These are phyloP conservation scores for Euzophera pinguis DNA, from an alignment of 2,888 invertebrate species.

Conservation along the genomic window DNA sequence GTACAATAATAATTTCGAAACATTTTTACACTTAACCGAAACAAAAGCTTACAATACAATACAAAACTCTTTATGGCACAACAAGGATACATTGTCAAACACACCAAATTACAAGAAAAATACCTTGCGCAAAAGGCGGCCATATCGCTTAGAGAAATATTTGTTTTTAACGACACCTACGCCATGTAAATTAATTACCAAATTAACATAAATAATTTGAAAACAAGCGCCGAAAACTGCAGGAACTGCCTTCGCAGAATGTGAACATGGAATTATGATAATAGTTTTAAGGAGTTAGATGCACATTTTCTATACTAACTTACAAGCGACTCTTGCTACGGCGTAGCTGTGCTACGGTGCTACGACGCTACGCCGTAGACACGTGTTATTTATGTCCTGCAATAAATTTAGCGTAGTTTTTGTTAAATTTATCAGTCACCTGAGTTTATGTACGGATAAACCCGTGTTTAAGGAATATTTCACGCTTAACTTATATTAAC, in stretches of 20 bases:
- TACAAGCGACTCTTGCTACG: conserved; percentile 49
- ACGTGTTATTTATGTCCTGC: conserved; percentile 59
- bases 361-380: conserved; percentile 52
- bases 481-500: not conserved
- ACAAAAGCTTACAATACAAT: no score
- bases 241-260: conserved; percentile 60
- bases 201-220: conserved; percentile 51
- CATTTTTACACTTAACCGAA: no score
- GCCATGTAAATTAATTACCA: conserved; percentile 49
- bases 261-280: conserved; percentile 69
- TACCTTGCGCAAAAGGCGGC: no score
- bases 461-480: conserved; percentile 16
- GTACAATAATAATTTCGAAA: no score
- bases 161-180: no score
- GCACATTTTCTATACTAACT: conserved; percentile 57
- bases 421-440: conserved; percentile 42
- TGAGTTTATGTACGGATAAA: conserved; percentile 22
- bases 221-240: conserved; percentile 35
- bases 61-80: no score
- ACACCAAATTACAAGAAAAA: no score
- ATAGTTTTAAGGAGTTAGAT: conserved; percentile 72
- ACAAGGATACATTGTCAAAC: no score
- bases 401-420: conserved; percentile 57
- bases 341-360: conserved; percentile 36
- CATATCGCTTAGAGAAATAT: no score